Percentiles rank a stretch among this genome's conserved stretches.
These are phyloP conservation scores for Drosophila fulvimacula DNA, from an alignment of 2,888 invertebrate species.

Conservation along the genomic window DNA sequence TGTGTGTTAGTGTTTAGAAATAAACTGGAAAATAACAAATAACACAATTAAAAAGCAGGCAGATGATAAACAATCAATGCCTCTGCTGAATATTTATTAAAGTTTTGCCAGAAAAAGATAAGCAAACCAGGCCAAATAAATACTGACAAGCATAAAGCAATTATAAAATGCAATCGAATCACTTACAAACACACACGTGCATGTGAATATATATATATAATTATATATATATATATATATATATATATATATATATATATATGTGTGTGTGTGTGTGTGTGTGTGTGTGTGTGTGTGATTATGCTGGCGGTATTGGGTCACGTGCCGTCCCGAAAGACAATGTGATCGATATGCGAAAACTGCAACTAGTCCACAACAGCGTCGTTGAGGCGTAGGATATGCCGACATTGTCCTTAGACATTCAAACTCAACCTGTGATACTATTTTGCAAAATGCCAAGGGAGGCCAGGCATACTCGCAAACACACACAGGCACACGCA, in stretches of 20 bases:
- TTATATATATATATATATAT: neutral
- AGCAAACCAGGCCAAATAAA: constrained; percentile 60
- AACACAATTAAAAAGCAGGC: constrained; percentile 25
- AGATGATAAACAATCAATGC: constrained; percentile 13
- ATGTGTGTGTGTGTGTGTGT: too few species aligned
- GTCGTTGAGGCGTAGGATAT: constrained; percentile 48
- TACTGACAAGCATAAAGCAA: constrained; percentile 57
- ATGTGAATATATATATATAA: constrained; percentile 2
- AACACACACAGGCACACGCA: constrained; percentile 12
- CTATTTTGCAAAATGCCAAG: constrained; percentile 61
- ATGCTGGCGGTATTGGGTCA: constrained; percentile 42
- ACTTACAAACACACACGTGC: constrained; percentile 35
- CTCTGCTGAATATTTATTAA: constrained; percentile 62
- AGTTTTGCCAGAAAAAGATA: constrained; percentile 52
- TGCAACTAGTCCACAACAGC: constrained; percentile 50
- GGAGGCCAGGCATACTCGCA: constrained; percentile 44
- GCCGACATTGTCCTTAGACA: constrained; percentile 71
- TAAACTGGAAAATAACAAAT: constrained; percentile 15
- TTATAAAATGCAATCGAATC: constrained; percentile 71
- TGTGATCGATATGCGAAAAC: constrained; percentile 73
- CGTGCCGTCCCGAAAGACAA: constrained; percentile 61
- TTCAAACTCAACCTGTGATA: constrained; percentile 62
- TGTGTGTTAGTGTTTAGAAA: neutral
- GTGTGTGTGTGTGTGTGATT: too few species aligned
- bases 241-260: neutral